Evolutionary conservation across 1,140 invertebrate genomes (phyloP).

Genomic region (Drosophila burlai): DNA sequence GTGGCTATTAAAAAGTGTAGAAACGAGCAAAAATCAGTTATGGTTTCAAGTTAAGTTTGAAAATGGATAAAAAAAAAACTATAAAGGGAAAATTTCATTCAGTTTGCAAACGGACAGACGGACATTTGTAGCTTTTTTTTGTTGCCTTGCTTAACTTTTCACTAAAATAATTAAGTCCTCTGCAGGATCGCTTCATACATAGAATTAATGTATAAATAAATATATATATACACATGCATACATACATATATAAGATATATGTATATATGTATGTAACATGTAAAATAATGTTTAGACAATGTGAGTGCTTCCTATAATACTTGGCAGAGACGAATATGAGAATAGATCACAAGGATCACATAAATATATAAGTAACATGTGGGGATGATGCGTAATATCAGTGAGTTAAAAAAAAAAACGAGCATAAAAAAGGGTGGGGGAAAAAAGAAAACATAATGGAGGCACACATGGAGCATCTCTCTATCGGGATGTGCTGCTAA

Average conservation of each 20-base stretch:
- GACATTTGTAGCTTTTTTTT: not conserved
- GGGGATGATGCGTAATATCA: slow-evolving; percentile 22
- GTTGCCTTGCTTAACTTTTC: not conserved
- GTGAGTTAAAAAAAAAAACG: slow-evolving; percentile 10
- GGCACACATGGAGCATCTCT: slow-evolving; percentile 11
- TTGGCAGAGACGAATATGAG: slow-evolving; percentile 45
- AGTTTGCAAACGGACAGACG: too few relatives aligned
- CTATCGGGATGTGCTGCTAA: slow-evolving; percentile 45
- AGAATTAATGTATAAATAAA: slow-evolving; percentile 37
- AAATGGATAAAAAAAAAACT: too few relatives aligned
- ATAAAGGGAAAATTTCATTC: too few relatives aligned
- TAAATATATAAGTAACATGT: slow-evolving; percentile 27
- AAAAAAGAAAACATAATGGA: slow-evolving; percentile 1
- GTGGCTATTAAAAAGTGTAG: too few relatives aligned
- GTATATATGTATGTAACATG: too few relatives aligned
- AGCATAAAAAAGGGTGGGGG: not conserved
- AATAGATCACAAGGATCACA: slow-evolving; percentile 40
- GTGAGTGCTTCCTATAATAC: slow-evolving; percentile 50
- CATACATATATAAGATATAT: not conserved
- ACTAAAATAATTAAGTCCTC: not conserved
- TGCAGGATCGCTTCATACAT: slow-evolving; percentile 19
- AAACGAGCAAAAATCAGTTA: too few relatives aligned
- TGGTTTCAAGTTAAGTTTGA: too few relatives aligned
- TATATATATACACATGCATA: not conserved
- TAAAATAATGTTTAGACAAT: slow-evolving; percentile 27